Evolutionary conservation across 2,797 vertebrate species (phyloP), one percentile per base, ranked within the genome.

Genomic region (Loriculus beryllinus): DNA sequence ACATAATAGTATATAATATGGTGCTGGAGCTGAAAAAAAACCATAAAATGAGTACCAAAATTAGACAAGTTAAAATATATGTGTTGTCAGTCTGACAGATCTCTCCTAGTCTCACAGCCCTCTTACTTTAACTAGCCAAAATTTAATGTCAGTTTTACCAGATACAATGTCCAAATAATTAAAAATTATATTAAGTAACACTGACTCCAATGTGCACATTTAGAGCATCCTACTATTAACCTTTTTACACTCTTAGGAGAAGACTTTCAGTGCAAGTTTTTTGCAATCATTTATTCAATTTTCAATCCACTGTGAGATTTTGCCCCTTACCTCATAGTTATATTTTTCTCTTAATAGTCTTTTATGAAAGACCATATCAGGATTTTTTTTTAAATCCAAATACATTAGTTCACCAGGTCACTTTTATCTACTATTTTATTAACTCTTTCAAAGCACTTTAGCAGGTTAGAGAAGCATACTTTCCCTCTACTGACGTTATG

Each of bases 381-480:
- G 78, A 69, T 12, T 47, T 85, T 91, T 91, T 94, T 87, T 6
- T 25, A 93, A 91, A 89, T 87, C 54, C 47, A 89, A 71, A 83
- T 78, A 78, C 85, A 83, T 85, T 87, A 76, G 54, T 54, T 89
- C 82, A 69, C 70, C 16, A 47, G 72, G 62, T 93, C 79, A 95
- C 19, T 28, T 71, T 78, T 91, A 89, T 81, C 72, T 91, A 76
- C 33, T 92, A 65, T 92, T 91, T 92, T 93, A 93, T 94, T 95
- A 95, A 92, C 88, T 88, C 91, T 95, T 90, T 43, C 65, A 83
- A 88, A 85, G 84, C 54, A 86, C 42, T 87, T 83, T 6, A 84
- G 62, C 31, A 52, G 39, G 84, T 88, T 90, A 83, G 64, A 83
- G n/a, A 83, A 69, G 49, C 39, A 45, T 33, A 29, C 31, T 71